Evolutionary conservation across 2,797 vertebrate genomes (phyloP).

Genomic region (Chiloscyllium punctatum): DNA sequence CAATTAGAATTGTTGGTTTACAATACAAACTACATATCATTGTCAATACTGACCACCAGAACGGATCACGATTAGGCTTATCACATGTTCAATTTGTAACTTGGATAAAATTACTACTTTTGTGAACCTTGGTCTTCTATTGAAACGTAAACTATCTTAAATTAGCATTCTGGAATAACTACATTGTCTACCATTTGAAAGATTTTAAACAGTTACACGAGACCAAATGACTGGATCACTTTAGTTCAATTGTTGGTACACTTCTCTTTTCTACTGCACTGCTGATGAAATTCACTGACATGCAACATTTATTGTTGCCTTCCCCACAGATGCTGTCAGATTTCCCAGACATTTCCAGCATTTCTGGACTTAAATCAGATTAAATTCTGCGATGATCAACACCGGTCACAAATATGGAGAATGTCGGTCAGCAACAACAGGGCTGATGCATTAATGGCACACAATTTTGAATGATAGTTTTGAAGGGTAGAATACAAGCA

Average conservation of each 20-base stretch:
- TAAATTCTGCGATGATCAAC: neutral
- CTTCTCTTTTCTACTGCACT: neutral
- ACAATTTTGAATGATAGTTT: no score
- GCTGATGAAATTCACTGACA: neutral
- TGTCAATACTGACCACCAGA: neutral
- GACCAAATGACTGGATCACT: neutral
- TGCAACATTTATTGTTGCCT: neutral
- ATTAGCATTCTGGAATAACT: neutral
- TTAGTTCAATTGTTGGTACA: neutral
- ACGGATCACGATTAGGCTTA: neutral
- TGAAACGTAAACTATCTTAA: neutral
- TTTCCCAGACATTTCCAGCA: neutral
- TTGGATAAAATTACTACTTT: neutral
- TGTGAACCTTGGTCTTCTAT: neutral
- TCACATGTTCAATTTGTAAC: neutral
- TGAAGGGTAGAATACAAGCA: no score
- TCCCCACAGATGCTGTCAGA: no score
- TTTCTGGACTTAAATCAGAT: neutral
- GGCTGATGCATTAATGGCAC: no score
- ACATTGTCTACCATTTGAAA: neutral
- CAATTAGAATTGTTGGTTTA: neutral
- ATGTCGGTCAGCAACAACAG: neutral
- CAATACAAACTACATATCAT: neutral
- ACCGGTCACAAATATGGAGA: neutral
- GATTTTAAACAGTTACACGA: neutral